A percentile compares a stretch with the other conserved stretches of the same genome.
Evolutionary conservation across 1,140 invertebrate genomes (phyloP).

Genomic region (Drosophila nasuta): DNA sequence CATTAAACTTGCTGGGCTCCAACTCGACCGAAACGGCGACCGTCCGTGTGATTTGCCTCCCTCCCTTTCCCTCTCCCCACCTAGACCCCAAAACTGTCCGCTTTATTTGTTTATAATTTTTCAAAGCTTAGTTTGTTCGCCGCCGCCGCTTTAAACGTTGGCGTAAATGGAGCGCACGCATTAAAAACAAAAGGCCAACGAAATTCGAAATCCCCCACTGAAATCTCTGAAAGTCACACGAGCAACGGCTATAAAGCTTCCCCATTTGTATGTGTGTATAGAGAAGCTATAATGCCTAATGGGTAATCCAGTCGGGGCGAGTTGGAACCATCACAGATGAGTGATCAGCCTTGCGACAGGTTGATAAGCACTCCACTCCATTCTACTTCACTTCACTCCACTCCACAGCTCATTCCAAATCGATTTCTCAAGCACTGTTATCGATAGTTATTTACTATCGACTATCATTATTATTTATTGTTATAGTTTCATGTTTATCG

Average conservation of each 20-base stretch:
- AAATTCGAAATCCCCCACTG: constrained; percentile 37
- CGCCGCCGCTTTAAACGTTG: constrained; percentile 35
- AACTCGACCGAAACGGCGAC: constrained; percentile 44
- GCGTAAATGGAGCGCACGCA: constrained; percentile 71
- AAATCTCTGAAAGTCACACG: constrained; percentile 35
- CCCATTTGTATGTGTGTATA: background rate
- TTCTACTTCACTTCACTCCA: too few species aligned
- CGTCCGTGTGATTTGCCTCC: constrained; percentile 66
- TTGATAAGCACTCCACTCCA: constrained; percentile 2
- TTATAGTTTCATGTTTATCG: too few species aligned
- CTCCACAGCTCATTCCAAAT: too few species aligned
- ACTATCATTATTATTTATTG: too few species aligned
- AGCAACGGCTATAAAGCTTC: constrained; percentile 32
- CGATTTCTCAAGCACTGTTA: too few species aligned
- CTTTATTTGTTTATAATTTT: constrained; percentile 81
- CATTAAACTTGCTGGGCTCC: constrained; percentile 62
- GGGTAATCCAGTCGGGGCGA: constrained; percentile 28
- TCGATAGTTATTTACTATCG: too few species aligned
- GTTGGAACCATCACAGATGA: background rate
- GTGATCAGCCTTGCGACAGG: constrained; percentile 17
- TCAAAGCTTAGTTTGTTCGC: constrained; percentile 65
- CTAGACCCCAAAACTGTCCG: background rate
- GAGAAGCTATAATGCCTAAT: constrained; percentile 25
- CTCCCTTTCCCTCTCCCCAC: constrained; percentile 5
- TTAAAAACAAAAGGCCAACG: constrained; percentile 38